Base-by-base conservation (phyloP, 2,797 vertebrate species). In the Falco berigora region DNA sequence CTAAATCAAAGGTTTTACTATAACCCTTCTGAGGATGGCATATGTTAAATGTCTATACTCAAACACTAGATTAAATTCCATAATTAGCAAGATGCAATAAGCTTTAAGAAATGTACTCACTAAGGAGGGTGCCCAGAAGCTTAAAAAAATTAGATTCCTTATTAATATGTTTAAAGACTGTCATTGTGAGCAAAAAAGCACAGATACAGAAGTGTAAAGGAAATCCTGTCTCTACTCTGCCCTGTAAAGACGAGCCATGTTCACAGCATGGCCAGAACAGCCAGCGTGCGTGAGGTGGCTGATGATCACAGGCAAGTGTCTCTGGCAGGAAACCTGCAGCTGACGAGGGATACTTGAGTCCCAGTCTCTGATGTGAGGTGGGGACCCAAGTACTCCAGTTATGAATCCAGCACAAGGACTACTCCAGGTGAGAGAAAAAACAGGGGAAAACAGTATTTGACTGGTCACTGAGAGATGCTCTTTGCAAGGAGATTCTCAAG, bases 331-430 rank as follows among this genome's bases (percentile, higher is more conserved):
- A 71, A 84, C 3, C 49, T 59, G 53, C 53, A 46, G 53, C 17
- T 84, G 34, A 63, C 68, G 22, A 36, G 52, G 32, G 22, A 63
- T 14, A 34, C 19, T 62, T 62, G 36, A 79, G 38, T 8, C 71
- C 18, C 46, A 21, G 30, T 52, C 44, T 13, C 18, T 59, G 34
- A 67, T 44, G 52, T 32, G 22, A 67, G 17, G 15, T 18, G 18
- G 6, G 20, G 23, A 66, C 34, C 8, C n/a, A 34, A 44, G 9
- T 14, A 23, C 30, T 63, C 30, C 52, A 17, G 5, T 50, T 50
- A 13, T 0, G 0, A 75, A 88, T 15, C 36, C 36, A 40, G 36
- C 28, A 56, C 0, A 3, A 63, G 34, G n/a, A 42, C 32, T 59
- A 4, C 5, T 3, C 4, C 5, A 2, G 4, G 6, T 58, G 38